phyloP scores from a whole-genome alignment of 2,888 invertebrate species.

The Sarcophaga subvicina region DNA sequence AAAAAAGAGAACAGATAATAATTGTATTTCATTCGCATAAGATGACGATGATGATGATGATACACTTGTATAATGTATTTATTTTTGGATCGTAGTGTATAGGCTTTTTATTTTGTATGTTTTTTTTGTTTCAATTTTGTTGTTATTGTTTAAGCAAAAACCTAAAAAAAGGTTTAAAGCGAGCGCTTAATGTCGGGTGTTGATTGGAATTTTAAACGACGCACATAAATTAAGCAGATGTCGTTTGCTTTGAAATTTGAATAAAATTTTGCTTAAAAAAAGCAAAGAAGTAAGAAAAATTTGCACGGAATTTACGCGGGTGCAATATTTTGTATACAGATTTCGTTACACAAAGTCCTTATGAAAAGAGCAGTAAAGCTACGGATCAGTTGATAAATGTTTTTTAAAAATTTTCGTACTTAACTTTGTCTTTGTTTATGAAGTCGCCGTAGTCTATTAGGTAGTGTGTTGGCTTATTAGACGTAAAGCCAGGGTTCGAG shows the following conservation, averaged over 20 bases:
- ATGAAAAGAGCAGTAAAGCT: too few species aligned
- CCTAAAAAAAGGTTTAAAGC: conserved; percentile 33
- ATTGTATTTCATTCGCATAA: neutral
- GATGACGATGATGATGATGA: neutral
- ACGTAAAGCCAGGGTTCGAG: too few species aligned
- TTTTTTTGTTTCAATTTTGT: neutral
- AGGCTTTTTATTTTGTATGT: neutral
- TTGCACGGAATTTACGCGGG: neutral
- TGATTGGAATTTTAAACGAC: conserved; percentile 71
- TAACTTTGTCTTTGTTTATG: too few species aligned
- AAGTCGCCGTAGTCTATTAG: too few species aligned
- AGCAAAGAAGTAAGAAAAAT: neutral
- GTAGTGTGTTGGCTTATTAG: too few species aligned
- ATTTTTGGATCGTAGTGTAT: neutral
- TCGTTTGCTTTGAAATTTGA: conserved; percentile 56
- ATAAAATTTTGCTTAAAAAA: conserved; percentile 16
- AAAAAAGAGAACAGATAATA: conserved; percentile 8
- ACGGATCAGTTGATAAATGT: too few species aligned
- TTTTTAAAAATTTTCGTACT: too few species aligned
- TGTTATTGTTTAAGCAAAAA: neutral
- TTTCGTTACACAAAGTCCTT: too few species aligned
- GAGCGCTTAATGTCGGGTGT: conserved; percentile 64
- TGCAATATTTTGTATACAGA: too few species aligned
- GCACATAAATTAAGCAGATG: conserved; percentile 62
- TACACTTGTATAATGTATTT: neutral